A percentile compares a stretch with the other conserved stretches of the same genome.
Conservation (phyloP, 2,797 vertebrate species). For the Epinephelus malabaricus region DNA sequence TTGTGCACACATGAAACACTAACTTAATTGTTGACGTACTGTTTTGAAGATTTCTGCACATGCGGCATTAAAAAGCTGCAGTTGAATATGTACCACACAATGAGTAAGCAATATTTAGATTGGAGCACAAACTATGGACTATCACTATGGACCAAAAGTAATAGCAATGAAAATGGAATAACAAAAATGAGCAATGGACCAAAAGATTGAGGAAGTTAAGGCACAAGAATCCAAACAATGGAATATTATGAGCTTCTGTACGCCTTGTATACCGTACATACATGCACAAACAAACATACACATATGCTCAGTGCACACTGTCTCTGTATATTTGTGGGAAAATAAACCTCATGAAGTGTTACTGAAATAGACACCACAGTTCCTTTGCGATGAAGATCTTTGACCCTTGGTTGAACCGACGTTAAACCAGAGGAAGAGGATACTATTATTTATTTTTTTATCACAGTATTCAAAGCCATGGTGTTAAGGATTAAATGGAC, state of each 20-base stretch:
- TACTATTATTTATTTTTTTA: constrained; percentile 75
- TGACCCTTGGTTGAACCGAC: neutral
- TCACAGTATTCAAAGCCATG: constrained; percentile 69
- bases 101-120: constrained; percentile 22
- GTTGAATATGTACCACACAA: neutral
- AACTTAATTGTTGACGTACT: neutral
- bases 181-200: constrained; percentile 22
- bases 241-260: constrained; percentile 20
- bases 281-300: constrained; percentile 8
- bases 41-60: constrained; percentile 13
- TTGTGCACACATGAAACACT: constrained; percentile 16
- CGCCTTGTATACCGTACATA: constrained; percentile 28
- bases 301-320: neutral
- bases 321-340: neutral
- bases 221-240: constrained; percentile 21
- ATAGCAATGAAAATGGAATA: neutral
- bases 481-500: constrained; percentile 71
- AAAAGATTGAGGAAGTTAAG: constrained; percentile 29
- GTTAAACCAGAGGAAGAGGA: constrained; percentile 27
- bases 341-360: constrained; percentile 10
- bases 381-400: constrained; percentile 3
- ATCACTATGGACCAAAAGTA: constrained; percentile 9
- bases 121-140: constrained; percentile 45
- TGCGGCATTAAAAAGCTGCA: neutral
- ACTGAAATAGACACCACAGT: neutral